phyloP scores from a whole-genome alignment of 64 coral and sea anemone genomes.

The Dendrophyllia cribrosa region DNA sequence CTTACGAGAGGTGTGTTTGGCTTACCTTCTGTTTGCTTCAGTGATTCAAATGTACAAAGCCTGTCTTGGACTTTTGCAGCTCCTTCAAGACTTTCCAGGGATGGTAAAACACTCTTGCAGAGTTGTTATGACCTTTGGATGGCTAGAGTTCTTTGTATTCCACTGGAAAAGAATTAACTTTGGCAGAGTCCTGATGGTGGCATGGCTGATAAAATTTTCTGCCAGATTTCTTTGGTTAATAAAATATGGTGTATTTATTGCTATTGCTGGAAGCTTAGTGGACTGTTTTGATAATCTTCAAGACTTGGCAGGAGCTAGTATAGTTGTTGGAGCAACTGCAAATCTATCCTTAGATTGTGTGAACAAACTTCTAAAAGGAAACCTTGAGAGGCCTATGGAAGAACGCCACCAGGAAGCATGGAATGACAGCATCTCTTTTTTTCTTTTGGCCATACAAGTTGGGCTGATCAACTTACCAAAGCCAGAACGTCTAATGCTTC shows the following conservation, averaged over 20 bases:
- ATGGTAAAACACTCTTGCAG: constrained; percentile 63
- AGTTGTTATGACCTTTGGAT: constrained; percentile 82
- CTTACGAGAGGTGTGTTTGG: constrained; percentile 73
- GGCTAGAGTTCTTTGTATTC: constrained; percentile 72
- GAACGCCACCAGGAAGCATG: constrained; percentile 53
- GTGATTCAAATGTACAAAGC: constrained; percentile 81
- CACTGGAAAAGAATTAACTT: constrained; percentile 83
- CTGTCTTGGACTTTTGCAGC: constrained; percentile 49
- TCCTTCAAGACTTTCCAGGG: constrained; percentile 58
- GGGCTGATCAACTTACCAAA: constrained; percentile 53
- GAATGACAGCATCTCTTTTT: constrained; percentile 88
- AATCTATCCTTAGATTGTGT: constrained; percentile 51
- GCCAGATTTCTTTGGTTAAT: not conserved
- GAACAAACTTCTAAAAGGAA: constrained; percentile 52
- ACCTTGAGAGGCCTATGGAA: constrained; percentile 64
- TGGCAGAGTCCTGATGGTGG: constrained; percentile 69
- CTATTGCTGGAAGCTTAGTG: constrained; percentile 57
- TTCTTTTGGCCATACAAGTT: constrained; percentile 80
- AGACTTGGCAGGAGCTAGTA: constrained; percentile 86
- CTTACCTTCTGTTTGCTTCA: constrained; percentile 72
- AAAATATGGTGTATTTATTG: not conserved
- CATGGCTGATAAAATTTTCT: constrained; percentile 87
- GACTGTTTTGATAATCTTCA: constrained; percentile 64
- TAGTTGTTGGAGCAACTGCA: constrained; percentile 74
- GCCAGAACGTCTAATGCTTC: constrained; percentile 62